Evolutionary conservation across 2,888 invertebrate species (phyloP).

Genomic region (Ferdinandea cuprea): DNA sequence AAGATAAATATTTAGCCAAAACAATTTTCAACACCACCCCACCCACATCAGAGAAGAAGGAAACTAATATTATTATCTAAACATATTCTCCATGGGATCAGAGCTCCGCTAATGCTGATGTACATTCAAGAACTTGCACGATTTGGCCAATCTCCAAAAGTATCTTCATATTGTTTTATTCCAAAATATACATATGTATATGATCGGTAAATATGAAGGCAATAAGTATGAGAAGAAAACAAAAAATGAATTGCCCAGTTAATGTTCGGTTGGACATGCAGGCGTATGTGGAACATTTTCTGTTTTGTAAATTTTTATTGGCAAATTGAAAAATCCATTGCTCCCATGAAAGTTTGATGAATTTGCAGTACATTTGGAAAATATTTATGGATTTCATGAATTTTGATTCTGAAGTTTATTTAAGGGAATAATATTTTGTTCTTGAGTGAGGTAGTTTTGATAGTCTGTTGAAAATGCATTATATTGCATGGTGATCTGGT

Average conservation of each 20-base stretch:
- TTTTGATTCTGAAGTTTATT: conserved; percentile 3
- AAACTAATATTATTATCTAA: conserved; percentile 62
- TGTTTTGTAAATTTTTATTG: conserved; percentile 32
- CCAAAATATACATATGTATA: neutral
- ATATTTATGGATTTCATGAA: conserved; percentile 12
- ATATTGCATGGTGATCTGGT: conserved; percentile 10
- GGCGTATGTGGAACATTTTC: conserved; percentile 65
- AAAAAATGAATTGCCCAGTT: conserved; percentile 30
- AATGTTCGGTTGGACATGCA: conserved; percentile 41
- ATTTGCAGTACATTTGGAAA: conserved; percentile 45
- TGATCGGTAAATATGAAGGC: neutral
- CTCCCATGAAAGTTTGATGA: conserved; percentile 33
- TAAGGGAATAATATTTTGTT: conserved; percentile 5
- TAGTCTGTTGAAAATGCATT: neutral
- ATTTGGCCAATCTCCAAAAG: conserved; percentile 10
- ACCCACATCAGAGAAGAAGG: conserved; percentile 50
- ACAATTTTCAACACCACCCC: conserved; percentile 58
- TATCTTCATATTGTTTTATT: neutral
- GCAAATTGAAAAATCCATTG: conserved; percentile 24
- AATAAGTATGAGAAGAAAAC: neutral
- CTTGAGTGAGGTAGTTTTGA: conserved; percentile 4
- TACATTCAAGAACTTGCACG: conserved; percentile 31
- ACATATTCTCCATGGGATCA: conserved; percentile 52
- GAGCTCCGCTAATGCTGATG: conserved; percentile 13
- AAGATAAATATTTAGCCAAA: conserved; percentile 65